A percentile compares a stretch with the other conserved stretches of the same genome.
These are phyloP conservation scores for Delichon dasypus DNA, from an alignment of 2,797 vertebrate species.

Conservation along the genomic window DNA sequence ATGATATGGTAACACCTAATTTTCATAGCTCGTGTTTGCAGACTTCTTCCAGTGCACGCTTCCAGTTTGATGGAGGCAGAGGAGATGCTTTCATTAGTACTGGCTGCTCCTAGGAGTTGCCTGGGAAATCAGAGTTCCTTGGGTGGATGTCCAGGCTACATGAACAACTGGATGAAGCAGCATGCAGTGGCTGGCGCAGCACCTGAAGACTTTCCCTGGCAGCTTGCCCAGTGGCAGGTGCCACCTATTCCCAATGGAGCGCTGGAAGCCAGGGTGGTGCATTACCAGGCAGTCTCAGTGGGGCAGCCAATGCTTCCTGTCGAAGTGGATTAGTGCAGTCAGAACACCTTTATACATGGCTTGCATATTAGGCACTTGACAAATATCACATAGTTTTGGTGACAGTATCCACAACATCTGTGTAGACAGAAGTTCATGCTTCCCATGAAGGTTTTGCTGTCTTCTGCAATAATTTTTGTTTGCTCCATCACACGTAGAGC, in stretches of 20 bases:
- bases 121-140: not conserved
- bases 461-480: not conserved
- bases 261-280: not conserved
- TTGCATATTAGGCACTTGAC: not conserved
- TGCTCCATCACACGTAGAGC: not conserved
- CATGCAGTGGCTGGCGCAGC: not conserved
- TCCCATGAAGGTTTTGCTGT: not conserved
- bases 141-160: not conserved
- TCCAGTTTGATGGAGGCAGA: not conserved
- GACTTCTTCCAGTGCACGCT: fast-evolving
- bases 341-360: not conserved
- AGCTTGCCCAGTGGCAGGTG: not conserved
- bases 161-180: not conserved
- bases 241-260: not conserved
- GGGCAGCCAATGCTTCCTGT: not conserved
- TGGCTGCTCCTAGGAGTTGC: not conserved
- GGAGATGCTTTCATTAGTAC: not conserved
- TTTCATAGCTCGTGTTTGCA: not conserved
- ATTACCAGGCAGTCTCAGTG: not conserved
- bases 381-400: not conserved
- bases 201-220: not conserved
- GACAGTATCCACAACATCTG: not conserved
- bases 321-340: not conserved
- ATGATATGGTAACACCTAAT: not conserved
- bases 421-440: not conserved